Evolutionary conservation across 1,140 invertebrate species (phyloP).

Genomic region (Mactra quadrangularis): DNA sequence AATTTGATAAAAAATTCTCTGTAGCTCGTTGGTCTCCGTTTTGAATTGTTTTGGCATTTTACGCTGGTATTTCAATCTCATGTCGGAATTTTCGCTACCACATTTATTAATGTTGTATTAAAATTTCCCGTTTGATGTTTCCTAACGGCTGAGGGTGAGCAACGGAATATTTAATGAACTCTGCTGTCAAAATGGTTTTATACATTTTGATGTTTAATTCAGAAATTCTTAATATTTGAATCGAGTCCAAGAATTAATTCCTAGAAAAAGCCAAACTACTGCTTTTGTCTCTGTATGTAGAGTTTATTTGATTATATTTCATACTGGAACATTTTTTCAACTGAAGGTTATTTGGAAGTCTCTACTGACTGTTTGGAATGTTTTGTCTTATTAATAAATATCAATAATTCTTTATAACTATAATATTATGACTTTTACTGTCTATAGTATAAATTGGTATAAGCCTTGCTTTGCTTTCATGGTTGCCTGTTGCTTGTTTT

Average conservation of each 20-base stretch:
- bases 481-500: no score
- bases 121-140: constrained; percentile 58
- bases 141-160: constrained; percentile 31
- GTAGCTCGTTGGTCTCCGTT: constrained; percentile 28
- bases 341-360: not conserved
- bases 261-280: constrained; percentile 22
- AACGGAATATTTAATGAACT: constrained; percentile 58
- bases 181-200: constrained; percentile 50
- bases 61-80: constrained; percentile 59
- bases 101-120: constrained; percentile 58
- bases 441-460: no score
- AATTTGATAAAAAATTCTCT: constrained; percentile 59
- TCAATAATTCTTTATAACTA: no score
- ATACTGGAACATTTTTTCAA: constrained; percentile 1
- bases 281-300: constrained; percentile 48
- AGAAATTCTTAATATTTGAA: constrained; percentile 60
- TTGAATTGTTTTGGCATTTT: constrained; percentile 56
- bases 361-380: not conserved
- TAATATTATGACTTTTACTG: no score
- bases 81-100: constrained; percentile 32
- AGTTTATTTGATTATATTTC: constrained; percentile 7
- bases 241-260: constrained; percentile 51
- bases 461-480: no score
- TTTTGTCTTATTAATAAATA: no score
- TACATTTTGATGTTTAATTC: constrained; percentile 63